phyloP scores from a whole-genome alignment of 2,888 invertebrate species.

The Alviniconcha strummeri region DNA sequence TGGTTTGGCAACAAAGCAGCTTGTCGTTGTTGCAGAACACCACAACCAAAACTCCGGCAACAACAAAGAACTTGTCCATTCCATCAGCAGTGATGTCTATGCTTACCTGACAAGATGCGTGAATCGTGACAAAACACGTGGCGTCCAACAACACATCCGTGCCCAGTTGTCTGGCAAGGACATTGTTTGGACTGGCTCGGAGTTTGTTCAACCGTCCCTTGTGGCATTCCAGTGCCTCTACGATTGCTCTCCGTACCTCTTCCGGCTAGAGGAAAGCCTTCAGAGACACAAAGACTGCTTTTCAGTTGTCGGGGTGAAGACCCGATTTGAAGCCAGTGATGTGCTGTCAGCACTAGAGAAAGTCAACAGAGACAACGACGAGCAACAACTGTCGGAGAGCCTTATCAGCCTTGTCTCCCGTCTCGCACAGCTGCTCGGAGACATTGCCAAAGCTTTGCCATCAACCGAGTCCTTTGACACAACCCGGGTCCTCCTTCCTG shows the following conservation, averaged over 20 bases:
- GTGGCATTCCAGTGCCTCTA: conserved; percentile 22
- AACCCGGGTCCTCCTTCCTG: conserved; percentile 29
- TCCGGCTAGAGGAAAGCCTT: conserved; percentile 16
- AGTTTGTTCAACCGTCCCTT: conserved; percentile 10
- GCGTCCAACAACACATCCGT: background rate
- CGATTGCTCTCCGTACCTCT: conserved; percentile 35
- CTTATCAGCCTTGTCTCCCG: conserved; percentile 7
- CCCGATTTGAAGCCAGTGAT: background rate
- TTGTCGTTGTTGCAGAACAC: background rate
- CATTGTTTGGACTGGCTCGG: conserved; percentile 4
- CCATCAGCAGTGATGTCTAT: background rate
- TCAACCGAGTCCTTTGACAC: background rate
- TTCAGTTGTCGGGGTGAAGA: conserved; percentile 2
- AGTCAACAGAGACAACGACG: background rate
- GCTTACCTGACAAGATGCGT: conserved; percentile 3
- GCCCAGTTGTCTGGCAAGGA: background rate
- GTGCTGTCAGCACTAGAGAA: background rate
- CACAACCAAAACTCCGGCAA: background rate
- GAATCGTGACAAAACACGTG: background rate
- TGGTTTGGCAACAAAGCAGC: background rate
- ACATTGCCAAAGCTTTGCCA: background rate
- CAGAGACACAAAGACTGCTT: background rate
- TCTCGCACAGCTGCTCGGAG: conserved; percentile 13
- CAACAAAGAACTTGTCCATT: background rate
- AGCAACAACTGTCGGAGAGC: background rate